A percentile compares a stretch with the other conserved stretches of the same genome.
phyloP scores from a whole-genome alignment of 2,113 vertebrate species.

The Alectura lathami region DNA sequence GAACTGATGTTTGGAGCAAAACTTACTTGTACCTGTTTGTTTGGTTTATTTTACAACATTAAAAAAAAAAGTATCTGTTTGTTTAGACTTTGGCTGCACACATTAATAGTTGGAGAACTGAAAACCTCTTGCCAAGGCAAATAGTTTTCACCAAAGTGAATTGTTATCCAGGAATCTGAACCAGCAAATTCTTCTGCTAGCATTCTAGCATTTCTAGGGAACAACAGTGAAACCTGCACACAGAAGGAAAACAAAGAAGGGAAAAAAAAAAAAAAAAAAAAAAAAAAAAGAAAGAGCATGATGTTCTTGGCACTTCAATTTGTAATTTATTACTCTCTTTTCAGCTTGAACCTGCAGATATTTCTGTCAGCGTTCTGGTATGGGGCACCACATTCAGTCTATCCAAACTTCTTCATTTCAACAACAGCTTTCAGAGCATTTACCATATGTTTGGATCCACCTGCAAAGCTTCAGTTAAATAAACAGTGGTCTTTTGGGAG shows the following conservation, averaged over 20 bases:
- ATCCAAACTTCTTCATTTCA: not conserved
- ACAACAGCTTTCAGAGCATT: not conserved
- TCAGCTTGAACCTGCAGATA: not conserved
- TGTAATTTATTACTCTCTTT: conserved; percentile 14
- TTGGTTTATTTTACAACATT: not conserved
- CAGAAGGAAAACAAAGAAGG: not conserved
- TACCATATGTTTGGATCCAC: conserved; percentile 12
- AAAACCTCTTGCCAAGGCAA: conserved; percentile 40
- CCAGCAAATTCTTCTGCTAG: conserved; percentile 9
- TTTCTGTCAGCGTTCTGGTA: not conserved
- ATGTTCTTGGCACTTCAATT: conserved; percentile 22
- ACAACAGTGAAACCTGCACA: not conserved
- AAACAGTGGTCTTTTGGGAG: not conserved
- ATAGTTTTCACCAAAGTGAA: conserved; percentile 23
- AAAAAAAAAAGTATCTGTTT: not conserved
- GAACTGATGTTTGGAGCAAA: not conserved
- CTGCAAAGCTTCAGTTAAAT: conserved; percentile 10
- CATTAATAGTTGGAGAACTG: not conserved
- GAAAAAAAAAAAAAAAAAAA: not conserved
- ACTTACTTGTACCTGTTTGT: not conserved
- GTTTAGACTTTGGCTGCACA: not conserved
- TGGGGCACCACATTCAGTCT: not conserved
- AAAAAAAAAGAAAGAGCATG: not conserved
- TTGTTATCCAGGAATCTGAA: conserved; percentile 36
- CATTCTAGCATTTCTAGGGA: conserved; percentile 22